These are phyloP conservation scores for Eurytoma californica DNA, from an alignment of 2,888 invertebrate species.

Conservation along the genomic window DNA sequence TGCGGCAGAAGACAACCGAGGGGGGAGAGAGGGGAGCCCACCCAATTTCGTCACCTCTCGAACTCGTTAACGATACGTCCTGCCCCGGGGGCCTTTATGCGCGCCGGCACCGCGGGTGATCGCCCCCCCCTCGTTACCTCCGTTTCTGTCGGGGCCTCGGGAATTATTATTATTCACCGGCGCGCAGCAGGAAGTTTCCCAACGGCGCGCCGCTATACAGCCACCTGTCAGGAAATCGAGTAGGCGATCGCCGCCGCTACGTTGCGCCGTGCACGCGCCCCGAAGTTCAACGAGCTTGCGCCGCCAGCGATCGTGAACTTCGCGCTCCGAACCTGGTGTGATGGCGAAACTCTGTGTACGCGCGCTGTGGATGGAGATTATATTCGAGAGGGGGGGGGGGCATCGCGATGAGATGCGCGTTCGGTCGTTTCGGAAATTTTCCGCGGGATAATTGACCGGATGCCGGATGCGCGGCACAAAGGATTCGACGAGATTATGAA, in stretches of 20 bases:
- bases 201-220: not conserved
- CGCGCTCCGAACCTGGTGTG: not conserved
- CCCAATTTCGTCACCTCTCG: conserved; percentile 36
- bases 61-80: conserved; percentile 33
- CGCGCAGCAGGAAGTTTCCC: conserved; percentile 42
- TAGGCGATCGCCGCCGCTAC: conserved; percentile 2
- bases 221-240: conserved; percentile 45
- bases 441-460: conserved; percentile 18
- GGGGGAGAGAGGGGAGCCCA: not conserved
- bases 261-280: conserved; percentile 2
- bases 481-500: no score
- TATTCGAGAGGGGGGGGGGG: not conserved
- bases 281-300: not conserved
- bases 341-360: not conserved
- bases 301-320: not conserved
- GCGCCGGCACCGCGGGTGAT: conserved; percentile 30
- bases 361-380: not conserved
- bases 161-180: conserved; percentile 31
- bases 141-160: not conserved
- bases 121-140: conserved; percentile 20
- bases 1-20: no score
- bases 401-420: conserved; percentile 3
- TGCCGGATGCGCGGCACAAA: conserved; percentile 1
- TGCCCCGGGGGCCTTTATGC: not conserved
- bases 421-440: conserved; percentile 9